These are phyloP conservation scores for Caenorhabditis sp. DNA, from an alignment of 2,888 invertebrate species.

Conservation along the genomic window DNA sequence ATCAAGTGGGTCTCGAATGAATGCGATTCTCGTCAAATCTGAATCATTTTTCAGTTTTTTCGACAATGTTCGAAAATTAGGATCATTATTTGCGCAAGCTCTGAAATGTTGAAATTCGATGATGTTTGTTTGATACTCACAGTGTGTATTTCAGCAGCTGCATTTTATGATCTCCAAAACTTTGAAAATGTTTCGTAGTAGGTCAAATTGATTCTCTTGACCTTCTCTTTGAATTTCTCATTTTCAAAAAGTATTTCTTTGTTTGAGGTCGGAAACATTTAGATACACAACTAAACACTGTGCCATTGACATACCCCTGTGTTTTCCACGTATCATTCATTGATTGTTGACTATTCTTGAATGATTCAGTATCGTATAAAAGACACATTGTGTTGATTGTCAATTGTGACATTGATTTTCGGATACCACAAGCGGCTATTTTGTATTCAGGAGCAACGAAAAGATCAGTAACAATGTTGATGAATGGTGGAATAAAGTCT, in stretches of 20 bases:
- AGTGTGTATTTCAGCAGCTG: too few species aligned
- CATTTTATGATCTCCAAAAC: too few species aligned
- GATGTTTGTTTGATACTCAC: too few species aligned
- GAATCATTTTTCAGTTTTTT: conserved; percentile 2
- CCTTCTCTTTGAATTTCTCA: too few species aligned
- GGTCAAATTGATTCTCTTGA: too few species aligned
- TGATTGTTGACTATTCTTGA: conserved; percentile 9
- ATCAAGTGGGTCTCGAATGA: conserved; percentile 25
- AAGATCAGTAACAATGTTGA: conserved; percentile 27
- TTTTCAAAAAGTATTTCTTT: too few species aligned
- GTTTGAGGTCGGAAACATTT: too few species aligned
- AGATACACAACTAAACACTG: too few species aligned
- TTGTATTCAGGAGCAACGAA: not conserved
- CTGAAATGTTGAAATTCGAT: conserved; percentile 3
- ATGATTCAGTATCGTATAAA: not conserved
- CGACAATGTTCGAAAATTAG: conserved; percentile 4
- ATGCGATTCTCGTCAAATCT: conserved; percentile 13
- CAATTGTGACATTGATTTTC: conserved; percentile 16
- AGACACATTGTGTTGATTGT: not conserved
- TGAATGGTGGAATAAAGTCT: conserved; percentile 29
- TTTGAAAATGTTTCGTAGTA: too few species aligned
- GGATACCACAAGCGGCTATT: not conserved
- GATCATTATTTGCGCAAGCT: conserved; percentile 9
- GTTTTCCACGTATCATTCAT: conserved; percentile 26
- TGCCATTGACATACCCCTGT: conserved; percentile 6